These are phyloP conservation scores for Priocnemis perturbator DNA, from an alignment of 2,888 invertebrate genomes.

Conservation along the genomic window DNA sequence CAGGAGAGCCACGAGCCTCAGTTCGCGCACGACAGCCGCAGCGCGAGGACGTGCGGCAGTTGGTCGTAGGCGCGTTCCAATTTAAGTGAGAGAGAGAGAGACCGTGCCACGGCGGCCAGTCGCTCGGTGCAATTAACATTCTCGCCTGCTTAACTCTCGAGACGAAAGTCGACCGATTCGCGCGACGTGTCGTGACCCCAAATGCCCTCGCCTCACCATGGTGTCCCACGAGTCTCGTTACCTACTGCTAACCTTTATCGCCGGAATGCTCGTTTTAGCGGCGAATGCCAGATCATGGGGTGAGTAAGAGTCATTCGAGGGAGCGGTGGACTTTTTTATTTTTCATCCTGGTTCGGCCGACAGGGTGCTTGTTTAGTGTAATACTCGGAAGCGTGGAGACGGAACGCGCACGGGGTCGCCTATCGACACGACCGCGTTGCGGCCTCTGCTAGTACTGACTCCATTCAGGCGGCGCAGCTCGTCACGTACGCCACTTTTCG, in stretches of 20 bases:
- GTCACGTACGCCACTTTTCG: constrained; percentile 71
- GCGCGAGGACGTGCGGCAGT: constrained; percentile 30
- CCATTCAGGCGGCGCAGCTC: constrained; percentile 66
- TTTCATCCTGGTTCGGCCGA: background rate
- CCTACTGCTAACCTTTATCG: constrained; percentile 40
- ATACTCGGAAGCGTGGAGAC: constrained; percentile 1
- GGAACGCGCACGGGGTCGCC: constrained; percentile 13
- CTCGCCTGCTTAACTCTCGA: background rate
- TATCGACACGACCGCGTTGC: constrained; percentile 28
- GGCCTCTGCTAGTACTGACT: constrained; percentile 45
- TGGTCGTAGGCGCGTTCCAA: background rate
- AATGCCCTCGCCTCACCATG: constrained; percentile 53
- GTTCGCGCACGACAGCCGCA: constrained; percentile 56
- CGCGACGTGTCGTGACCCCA: constrained; percentile 30
- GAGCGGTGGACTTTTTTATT: background rate
- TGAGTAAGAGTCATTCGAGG: constrained; percentile 50
- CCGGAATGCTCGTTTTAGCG: constrained; percentile 44
- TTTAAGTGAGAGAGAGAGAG: constrained; percentile 3
- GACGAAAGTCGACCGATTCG: background rate
- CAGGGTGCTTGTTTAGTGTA: background rate
- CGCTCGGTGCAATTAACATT: no score
- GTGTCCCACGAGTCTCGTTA: constrained; percentile 50
- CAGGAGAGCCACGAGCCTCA: constrained; percentile 35
- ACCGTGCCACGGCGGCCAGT: background rate
- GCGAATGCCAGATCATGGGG: constrained; percentile 67